Percentiles rank a stretch among this genome's conserved stretches.
Conservation (phyloP, 2,113 vertebrate species). For the Fulmarus glacialis region DNA sequence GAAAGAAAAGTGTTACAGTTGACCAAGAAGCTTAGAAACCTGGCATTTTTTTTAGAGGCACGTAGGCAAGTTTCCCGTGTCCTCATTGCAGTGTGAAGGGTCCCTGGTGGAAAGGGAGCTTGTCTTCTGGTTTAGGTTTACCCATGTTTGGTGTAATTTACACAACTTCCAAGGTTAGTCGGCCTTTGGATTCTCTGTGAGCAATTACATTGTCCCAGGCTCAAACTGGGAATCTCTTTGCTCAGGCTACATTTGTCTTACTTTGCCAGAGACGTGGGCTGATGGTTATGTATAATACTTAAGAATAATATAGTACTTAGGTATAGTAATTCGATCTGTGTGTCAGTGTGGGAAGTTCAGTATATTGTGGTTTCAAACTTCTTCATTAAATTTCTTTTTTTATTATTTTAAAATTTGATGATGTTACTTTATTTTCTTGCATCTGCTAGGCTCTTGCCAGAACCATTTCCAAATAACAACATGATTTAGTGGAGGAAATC, state of each 20-base stretch:
- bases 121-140: neutral
- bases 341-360: neutral
- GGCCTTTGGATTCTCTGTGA: neutral
- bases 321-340: neutral
- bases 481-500: neutral
- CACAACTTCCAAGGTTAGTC: neutral
- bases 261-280: neutral
- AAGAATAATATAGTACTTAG: neutral
- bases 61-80: fast-evolving
- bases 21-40: neutral
- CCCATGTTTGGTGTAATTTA: neutral
- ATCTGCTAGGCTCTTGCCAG: neutral
- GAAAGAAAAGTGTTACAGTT: neutral
- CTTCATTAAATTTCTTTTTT: neutral
- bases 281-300: neutral
- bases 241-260: neutral
- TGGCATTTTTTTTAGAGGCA: neutral
- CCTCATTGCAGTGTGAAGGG: neutral
- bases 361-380: neutral
- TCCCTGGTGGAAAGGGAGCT: neutral
- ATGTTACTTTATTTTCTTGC: neutral
- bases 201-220: neutral
- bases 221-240: neutral
- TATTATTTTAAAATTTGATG: neutral
- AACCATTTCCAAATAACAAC: neutral